Base-by-base conservation (phyloP, 2,888 invertebrate species). In the Ptychoptera contaminata region DNA sequence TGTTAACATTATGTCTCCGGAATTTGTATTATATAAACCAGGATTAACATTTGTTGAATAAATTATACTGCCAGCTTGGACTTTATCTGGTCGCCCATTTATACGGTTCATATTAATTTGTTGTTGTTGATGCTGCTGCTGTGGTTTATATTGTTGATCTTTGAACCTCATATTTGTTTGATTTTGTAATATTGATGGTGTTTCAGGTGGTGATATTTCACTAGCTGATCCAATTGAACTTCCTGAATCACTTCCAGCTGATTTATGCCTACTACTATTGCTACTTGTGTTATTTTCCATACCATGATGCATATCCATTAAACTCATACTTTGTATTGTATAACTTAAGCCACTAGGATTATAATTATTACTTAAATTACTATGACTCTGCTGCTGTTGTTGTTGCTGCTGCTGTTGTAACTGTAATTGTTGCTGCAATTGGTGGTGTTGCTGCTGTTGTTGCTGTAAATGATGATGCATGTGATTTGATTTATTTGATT, bases 161-260 rank as follows among this genome's bases (percentile, higher is more conserved):
- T 36, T 42, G 16, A 46, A 36, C 45, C 11, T 45, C 48, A 46
- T 35, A 46, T 41, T 41, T 46, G 23, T 37, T 48, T 40, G 53
- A 48, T 52, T 55, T 39, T 52, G 50, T 46, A 58, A 50, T 45
- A 59, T 53, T 31, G 58, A 60, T 31, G 65, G 65, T 44, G 65
- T 65, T 48, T 64, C 64, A 34, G 66, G 63, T 38, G 65, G 65
- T 42, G 65, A 60, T 47, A 58, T 55, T 41, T 66, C 65, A 16
- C 61, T 63, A 11, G 59, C 58, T n/a, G 65, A 65, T 16, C 63
- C 62, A 50, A 63, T 58, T n/a, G 65, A 63, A 48, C 65, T 64
- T 29, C 63, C 63, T 2, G 65, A 61, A 51, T 65, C 65, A 49
- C 65, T 65, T 31, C 60, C 63, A 10, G 55, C 52, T 23, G 42